These are phyloP conservation scores for Hermetia illucens DNA, from an alignment of 1,140 invertebrate species.

Conservation along the genomic window DNA sequence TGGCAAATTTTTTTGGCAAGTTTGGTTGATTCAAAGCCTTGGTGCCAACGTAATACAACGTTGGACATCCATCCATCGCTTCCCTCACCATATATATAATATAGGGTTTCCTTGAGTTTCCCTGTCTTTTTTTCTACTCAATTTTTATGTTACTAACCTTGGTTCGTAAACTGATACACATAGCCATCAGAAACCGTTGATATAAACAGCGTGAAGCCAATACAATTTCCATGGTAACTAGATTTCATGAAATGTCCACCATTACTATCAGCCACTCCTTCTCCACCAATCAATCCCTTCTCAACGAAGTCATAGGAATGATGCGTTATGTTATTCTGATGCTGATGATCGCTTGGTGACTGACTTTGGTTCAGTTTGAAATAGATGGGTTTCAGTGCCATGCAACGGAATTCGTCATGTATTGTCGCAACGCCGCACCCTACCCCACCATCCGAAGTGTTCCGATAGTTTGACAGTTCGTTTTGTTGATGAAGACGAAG, in stretches of 20 bases:
- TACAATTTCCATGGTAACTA: conserved; percentile 17
- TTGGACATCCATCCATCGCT: no score
- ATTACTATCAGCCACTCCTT: conserved; percentile 19
- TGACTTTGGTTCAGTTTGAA: conserved; percentile 20
- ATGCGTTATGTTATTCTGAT: conserved; percentile 18
- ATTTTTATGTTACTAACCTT: no score
- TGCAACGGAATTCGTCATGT: conserved; percentile 14
- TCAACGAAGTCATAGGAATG: neutral
- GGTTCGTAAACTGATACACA: conserved; percentile 25
- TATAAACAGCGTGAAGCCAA: conserved; percentile 21
- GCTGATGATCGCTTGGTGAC: conserved; percentile 26
- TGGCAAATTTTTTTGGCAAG: no score
- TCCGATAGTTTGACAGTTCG: no score
- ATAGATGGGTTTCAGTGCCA: conserved; percentile 26
- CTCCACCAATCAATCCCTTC: conserved; percentile 2
- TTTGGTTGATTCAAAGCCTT: no score
- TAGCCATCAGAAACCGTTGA: conserved; percentile 27
- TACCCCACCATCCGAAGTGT: no score
- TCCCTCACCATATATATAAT: no score
- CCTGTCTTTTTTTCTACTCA: neutral
- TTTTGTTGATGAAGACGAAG: neutral
- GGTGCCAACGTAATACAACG: no score
- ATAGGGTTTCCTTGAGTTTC: no score
- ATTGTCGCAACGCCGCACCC: neutral
- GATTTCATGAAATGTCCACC: conserved; percentile 23